Percentiles rank a stretch among this genome's conserved stretches.
These are phyloP conservation scores for Branchellion lobata DNA, from an alignment of 2,888 invertebrate genomes.

Conservation along the genomic window DNA sequence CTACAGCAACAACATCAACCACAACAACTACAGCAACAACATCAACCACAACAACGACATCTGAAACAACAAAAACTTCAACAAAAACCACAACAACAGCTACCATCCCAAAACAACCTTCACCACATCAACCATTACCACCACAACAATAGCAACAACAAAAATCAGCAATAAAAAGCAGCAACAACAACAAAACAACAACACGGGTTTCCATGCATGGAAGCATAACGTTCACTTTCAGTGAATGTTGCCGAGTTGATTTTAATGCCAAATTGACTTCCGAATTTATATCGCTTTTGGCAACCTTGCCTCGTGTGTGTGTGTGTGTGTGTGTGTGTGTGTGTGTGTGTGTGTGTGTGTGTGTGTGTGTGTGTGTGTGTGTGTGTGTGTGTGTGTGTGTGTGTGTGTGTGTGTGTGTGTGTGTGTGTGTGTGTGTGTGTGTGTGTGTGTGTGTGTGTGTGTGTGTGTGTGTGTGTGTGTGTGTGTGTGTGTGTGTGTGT, in stretches of 20 bases:
- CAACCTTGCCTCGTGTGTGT: neutral
- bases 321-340: conserved; percentile 23
- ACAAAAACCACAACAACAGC: no score
- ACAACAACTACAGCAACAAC: no score
- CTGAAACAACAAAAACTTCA: no score
- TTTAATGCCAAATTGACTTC: no score
- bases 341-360: conserved; percentile 10
- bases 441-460: conserved; percentile 30
- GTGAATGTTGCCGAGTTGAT: no score
- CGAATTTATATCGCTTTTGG: neutral
- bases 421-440: conserved; percentile 27
- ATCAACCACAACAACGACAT: no score
- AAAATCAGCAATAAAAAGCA: neutral
- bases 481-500: conserved; percentile 22
- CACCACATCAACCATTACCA: no score
- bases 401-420: conserved; percentile 30
- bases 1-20: no score
- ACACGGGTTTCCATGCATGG: neutral
- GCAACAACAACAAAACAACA: neutral
- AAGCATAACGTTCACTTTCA: neutral
- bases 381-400: conserved; percentile 25
- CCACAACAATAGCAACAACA: neutral
- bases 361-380: conserved; percentile 21
- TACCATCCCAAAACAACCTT: no score
- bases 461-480: conserved; percentile 26